Evolutionary conservation across 2,113 vertebrate species (phyloP), one percentile per base, ranked within the genome.

Genomic region (Grammomys surdaster): DNA sequence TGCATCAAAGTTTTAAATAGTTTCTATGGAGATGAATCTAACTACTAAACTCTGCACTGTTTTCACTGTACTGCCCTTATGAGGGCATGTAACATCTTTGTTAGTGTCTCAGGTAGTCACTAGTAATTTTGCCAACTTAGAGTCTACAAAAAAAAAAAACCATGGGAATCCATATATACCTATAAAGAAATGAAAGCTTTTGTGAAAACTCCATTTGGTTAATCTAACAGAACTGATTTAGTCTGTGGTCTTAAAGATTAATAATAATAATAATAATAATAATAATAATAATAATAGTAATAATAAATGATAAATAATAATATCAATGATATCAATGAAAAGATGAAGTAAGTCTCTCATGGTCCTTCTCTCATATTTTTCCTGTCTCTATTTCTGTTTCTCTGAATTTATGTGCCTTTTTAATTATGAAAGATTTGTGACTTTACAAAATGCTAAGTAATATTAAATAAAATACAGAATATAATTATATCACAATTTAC

Each of bases 381-480:
- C 33, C 36, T 40, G 36, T 72, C 7, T 72, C 36, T 20, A n/a
- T 72, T 72, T 72, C 36, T 20, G 33, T 72, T 72, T 40, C 70
- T 72, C 17, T n/a, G 54, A 73, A 65, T 56, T 11, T 17, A 70
- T 13, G 24, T 78, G 12, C 10, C 51, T 63, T 31, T 73, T 17
- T 9, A 36, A 72, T 93, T 95, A 65, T 54, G 28, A 95, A 87
- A 95, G 24, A 96, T 91, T 94, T 82, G 65, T 5, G 78, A n/a
- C 11, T 67, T 31, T 67, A 4, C 4, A 10, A 19, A 96, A 63
- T 91, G 86, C 2, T 26, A 26, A 65, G 24, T 81, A 91, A 26
- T 0, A 12, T 93, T 65, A 89, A 94, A 69, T 8, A 75, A 33
- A 46, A 69, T 16, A 16, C 80, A 31, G 8, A 82, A 1, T 91